Base-by-base conservation (phyloP, 2,113 vertebrate species). In the Erpornis zantholeuca region DNA sequence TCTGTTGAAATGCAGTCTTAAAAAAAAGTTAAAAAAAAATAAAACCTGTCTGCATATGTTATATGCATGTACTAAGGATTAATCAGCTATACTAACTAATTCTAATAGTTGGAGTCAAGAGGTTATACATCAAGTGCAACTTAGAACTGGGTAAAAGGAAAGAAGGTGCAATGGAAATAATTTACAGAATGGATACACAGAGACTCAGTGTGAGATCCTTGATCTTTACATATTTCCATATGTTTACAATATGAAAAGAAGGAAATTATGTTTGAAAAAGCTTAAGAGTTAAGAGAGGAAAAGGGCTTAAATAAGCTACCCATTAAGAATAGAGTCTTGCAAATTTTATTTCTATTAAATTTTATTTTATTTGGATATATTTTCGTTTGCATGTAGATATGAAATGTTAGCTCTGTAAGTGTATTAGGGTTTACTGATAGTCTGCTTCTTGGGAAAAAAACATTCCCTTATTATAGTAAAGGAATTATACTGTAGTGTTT, bases 151-250 rank as follows among this genome's bases (percentile, higher is more conserved):
- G 5, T 53, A 33, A 18, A 70, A 50, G 14, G 23, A 70, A 76
- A 53, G 16, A 88, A 80, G 7, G 4, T 65, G 7, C 20, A 33
- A n/a, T n/a, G 8, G 19, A n/a, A n/a, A n/a, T n/a, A n/a, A n/a
- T n/a, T 80, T n/a, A 49, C 6, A 15, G 33, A 87, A 66, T 27
- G 22, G 10, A 44, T 33, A n/a, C 33, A 27, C 12, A 28, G 35
- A 70, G n/a, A 13, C 9, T 27, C 15, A 38, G 24, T 28, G 15
- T 76, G 54, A 93, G 10, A n/a, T 64, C 44, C 28, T 29, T 83
- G 20, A 29, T 59, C n/a, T 69, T 56, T 72, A 14, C 11, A 45
- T 0, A 0, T 77, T 77, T 44, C 18, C 19, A 3, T 68, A 27
- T 42, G 17, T 53, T 88, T 79, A 18, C 18, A 64, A 8, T 45